phyloP scores from a whole-genome alignment of 2,113 vertebrate species.

The Heteronetta atricapilla region DNA sequence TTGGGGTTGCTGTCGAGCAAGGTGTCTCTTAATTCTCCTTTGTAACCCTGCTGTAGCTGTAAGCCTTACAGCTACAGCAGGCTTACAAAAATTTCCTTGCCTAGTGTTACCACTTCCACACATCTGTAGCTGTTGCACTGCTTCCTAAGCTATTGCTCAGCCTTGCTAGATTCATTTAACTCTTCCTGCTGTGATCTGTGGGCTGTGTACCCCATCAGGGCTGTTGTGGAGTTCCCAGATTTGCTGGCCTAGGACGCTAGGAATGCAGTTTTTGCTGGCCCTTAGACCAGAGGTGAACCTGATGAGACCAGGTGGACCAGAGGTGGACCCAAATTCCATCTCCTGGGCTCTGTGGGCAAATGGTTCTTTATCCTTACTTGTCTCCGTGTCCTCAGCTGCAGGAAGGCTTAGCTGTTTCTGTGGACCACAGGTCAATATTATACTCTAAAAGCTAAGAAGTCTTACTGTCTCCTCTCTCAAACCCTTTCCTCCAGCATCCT shows the following conservation, averaged over 20 bases:
- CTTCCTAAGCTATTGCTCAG: not conserved
- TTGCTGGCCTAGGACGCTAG: not conserved
- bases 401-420: not conserved
- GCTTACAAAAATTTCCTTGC: not conserved
- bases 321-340: not conserved
- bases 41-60: not conserved
- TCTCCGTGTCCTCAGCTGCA: not conserved
- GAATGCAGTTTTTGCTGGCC: not conserved
- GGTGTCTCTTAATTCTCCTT: not conserved
- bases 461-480: not conserved
- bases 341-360: not conserved
- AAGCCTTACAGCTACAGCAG: not conserved
- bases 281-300: not conserved
- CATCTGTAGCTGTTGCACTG: not conserved
- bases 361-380: not conserved
- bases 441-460: not conserved
- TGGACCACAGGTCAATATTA: constrained; percentile 10
- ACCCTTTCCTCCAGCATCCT: not conserved
- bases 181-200: not conserved
- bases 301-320: too few species aligned
- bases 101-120: not conserved
- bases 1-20: not conserved
- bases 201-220: not conserved
- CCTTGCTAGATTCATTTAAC: not conserved
- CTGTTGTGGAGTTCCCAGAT: not conserved